Conservation (phyloP, 2,888 invertebrate genomes). For the Andricus quercusramuli region DNA sequence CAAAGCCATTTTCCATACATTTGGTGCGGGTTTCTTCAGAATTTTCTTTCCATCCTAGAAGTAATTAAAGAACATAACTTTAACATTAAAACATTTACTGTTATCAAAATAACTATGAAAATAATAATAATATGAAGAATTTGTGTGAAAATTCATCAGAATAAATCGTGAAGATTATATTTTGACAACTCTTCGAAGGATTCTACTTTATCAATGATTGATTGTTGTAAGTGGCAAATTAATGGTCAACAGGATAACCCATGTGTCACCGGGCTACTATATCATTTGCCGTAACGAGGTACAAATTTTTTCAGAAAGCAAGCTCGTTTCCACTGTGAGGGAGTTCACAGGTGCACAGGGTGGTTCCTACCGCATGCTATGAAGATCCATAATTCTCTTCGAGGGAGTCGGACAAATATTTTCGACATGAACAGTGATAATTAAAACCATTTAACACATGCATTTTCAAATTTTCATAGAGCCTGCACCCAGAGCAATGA, state of each 20-base stretch:
- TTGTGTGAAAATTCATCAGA: background rate
- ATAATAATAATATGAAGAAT: background rate
- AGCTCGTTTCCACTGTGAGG: background rate
- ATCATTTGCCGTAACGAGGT: background rate
- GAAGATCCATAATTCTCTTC: slow-evolving; percentile 47
- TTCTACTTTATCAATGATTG: background rate
- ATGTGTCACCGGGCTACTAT: slow-evolving; percentile 1
- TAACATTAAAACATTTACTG: too few species aligned
- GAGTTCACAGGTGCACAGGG: background rate
- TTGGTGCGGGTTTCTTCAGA: background rate
- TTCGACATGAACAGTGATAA: slow-evolving; percentile 52
- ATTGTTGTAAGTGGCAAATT: background rate
- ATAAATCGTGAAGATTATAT: background rate
- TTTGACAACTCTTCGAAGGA: background rate
- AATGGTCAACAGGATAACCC: background rate
- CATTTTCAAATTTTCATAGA: background rate
- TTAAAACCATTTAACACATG: slow-evolving; percentile 52
- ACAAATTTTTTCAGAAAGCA: background rate
- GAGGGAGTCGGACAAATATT: slow-evolving; percentile 48
- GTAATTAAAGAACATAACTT: too few species aligned
- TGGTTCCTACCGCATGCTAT: background rate
- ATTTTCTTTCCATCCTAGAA: background rate
- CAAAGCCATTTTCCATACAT: too few species aligned
- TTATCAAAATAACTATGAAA: too few species aligned
- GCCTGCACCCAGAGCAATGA: background rate